Conservation (phyloP, 2,113 vertebrate genomes). For the Peromyscus maniculatus region DNA sequence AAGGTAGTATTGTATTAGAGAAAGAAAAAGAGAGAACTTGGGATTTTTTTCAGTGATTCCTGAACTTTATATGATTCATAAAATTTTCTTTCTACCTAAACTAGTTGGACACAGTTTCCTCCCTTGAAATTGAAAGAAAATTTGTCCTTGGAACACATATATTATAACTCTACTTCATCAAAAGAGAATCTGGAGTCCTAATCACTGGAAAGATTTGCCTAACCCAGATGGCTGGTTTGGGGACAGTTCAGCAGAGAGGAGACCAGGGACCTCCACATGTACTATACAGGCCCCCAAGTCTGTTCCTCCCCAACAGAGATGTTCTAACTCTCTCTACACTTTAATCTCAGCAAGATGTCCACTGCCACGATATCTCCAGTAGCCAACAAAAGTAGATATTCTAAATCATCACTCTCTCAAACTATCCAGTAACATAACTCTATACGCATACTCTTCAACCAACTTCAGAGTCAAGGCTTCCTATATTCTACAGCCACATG, state of each 20-base stretch:
- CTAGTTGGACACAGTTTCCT: background rate
- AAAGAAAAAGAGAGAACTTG: background rate
- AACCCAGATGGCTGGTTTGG: constrained; percentile 23
- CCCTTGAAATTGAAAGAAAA: constrained; percentile 7
- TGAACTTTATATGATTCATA: background rate
- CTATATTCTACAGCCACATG: background rate
- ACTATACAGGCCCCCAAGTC: background rate
- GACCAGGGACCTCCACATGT: background rate
- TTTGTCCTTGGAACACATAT: background rate
- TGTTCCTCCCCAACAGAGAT: background rate
- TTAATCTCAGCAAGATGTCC: background rate
- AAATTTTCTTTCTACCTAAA: constrained; percentile 37
- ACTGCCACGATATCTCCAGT: background rate
- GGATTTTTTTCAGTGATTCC: background rate
- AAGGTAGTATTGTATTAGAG: background rate
- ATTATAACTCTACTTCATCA: background rate
- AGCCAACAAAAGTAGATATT: background rate
- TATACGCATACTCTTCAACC: background rate
- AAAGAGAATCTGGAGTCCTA: background rate
- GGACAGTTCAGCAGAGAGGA: background rate
- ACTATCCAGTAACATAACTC: background rate
- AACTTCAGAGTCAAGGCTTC: background rate
- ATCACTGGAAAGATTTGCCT: background rate
- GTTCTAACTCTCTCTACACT: background rate
- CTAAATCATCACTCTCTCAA: background rate